A percentile compares a stretch with the other conserved stretches of the same genome.
Conservation (phyloP, 2,797 vertebrate genomes). For the Falco biarmicus region DNA sequence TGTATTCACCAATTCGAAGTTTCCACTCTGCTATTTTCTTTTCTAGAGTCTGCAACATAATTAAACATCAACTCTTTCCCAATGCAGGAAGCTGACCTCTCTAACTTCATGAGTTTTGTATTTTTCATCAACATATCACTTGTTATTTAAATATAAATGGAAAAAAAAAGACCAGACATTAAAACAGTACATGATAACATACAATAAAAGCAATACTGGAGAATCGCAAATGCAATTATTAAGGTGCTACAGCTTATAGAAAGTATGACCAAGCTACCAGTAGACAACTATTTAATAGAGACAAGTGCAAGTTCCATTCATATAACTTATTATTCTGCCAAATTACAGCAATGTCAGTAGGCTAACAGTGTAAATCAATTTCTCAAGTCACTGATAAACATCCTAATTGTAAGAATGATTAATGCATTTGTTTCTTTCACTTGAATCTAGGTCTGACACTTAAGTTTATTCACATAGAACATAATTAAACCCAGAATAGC, state of each 20-base stretch:
- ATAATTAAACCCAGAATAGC: background rate
- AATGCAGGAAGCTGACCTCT: background rate
- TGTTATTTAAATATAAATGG: background rate
- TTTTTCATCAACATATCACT: background rate
- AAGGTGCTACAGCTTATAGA: background rate
- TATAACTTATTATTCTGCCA: background rate
- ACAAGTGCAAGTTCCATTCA: background rate
- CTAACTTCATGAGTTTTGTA: background rate
- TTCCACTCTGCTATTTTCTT: constrained; percentile 81
- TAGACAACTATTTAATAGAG: background rate
- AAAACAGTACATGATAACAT: background rate
- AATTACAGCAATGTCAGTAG: background rate
- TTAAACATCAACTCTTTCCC: background rate
- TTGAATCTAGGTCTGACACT: background rate
- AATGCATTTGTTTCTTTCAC: background rate
- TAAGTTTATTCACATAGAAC: too few species aligned
- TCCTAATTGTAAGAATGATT: background rate
- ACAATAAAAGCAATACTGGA: background rate
- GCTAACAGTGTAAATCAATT: background rate
- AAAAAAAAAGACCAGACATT: background rate
- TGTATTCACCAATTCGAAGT: constrained; percentile 76
- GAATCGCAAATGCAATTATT: background rate
- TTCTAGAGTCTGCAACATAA: constrained; percentile 81
- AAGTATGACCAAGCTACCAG: background rate
- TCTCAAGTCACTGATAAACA: background rate